phyloP scores from a whole-genome alignment of 2,888 invertebrate genomes.

The Therioaphis trifolii region DNA sequence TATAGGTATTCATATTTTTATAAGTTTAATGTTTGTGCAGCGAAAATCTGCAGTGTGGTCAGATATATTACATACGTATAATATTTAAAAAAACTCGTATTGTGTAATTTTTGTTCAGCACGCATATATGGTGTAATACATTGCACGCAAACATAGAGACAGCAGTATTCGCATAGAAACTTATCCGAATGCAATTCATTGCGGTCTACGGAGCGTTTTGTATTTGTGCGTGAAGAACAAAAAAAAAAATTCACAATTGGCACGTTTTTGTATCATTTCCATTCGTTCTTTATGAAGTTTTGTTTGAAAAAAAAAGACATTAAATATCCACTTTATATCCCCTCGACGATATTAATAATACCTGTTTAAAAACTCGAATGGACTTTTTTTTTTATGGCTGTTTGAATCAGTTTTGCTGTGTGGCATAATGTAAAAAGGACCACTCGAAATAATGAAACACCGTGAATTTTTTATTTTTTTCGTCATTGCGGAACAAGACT shows the following conservation, averaged over 20 bases:
- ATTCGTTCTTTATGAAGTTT: constrained; percentile 57
- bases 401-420: constrained; percentile 62
- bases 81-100: background rate
- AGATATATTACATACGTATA: no score
- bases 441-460: constrained; percentile 60
- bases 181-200: constrained; percentile 28
- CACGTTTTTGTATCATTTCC: constrained; percentile 49
- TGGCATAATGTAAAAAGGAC: constrained; percentile 54
- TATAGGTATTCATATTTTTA: no score
- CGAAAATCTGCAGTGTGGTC: no score
- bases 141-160: background rate
- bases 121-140: background rate
- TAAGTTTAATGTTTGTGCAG: no score
- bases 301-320: constrained; percentile 48
- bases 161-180: background rate
- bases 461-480: constrained; percentile 30
- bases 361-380: constrained; percentile 61
- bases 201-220: constrained; percentile 10
- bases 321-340: constrained; percentile 59
- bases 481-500: constrained; percentile 36
- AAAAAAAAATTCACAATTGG: constrained; percentile 45
- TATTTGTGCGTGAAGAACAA: background rate
- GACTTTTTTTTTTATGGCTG: constrained; percentile 56
- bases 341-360: constrained; percentile 58
- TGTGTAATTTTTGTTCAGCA: background rate